Evolutionary conservation across 2,888 invertebrate genomes (phyloP), one percentile per base, ranked within the genome.

Genomic region (Aleiodes testaceus): DNA sequence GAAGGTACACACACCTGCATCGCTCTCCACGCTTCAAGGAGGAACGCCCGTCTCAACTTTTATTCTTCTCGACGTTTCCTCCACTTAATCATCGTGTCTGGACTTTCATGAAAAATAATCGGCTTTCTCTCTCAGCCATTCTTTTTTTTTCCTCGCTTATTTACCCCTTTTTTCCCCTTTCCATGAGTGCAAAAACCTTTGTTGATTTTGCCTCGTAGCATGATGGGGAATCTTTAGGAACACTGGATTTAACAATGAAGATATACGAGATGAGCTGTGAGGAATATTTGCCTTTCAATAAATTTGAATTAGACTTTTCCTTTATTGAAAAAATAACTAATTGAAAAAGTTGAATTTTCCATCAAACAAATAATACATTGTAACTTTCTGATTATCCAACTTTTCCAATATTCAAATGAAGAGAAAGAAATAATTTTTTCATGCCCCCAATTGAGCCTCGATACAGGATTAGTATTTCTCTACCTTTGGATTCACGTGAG

Each of bases 41-140:
- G 16, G 16, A 59, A 59, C 26, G 36, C 59, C 36, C 18, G 59
- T 42, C 14, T 59, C n/a, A 59, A 59, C 59, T 59, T 59, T 59
- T 59, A 59, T 59, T 42, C 9, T n/a, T 42, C 36, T 42, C 59
- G 59, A 59, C 59, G 42, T 59, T 59, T 42, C 42, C 59, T 36
- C 36, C 59, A 59, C 59, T 59, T 59, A 59, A 59, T 59, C 59
- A 59, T 59, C 59, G 42, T 42, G 59, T 18, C 59, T 59, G 59
- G 59, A 59, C 59, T 59, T 59, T 59, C 59, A 59, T 59, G 59
- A 59, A 59, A 59, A 59, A 59, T 59, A 59, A 59, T 42, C 36
- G 59, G 36, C 36, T 36, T 36, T 59, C 59, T 59, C 59, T 42
- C 59, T 59, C 59, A 42, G 59, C 16, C n/a, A n/a, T 53, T 1